These are phyloP conservation scores for Calameuta idolon DNA, from an alignment of 2,888 invertebrate species.

Conservation along the genomic window DNA sequence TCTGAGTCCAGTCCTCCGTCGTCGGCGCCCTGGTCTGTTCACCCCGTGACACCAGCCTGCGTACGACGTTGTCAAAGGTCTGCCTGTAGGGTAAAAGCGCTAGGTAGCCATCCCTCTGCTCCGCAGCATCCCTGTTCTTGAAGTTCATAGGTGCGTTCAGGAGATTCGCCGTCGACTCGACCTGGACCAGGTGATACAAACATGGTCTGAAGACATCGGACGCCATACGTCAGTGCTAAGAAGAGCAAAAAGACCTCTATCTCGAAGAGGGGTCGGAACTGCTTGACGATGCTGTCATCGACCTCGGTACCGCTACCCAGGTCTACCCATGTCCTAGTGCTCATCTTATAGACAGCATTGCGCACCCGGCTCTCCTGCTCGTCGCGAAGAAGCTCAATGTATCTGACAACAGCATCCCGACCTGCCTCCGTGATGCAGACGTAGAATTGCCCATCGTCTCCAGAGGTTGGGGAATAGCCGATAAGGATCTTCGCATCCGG, in stretches of 20 bases:
- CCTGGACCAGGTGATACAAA: constrained; percentile 26
- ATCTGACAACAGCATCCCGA: constrained; percentile 67
- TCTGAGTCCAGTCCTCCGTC: constrained; percentile 73
- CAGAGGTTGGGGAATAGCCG: constrained; percentile 77
- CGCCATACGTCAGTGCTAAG: background rate
- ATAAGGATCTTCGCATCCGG: constrained; percentile 68
- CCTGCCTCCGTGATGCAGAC: constrained; percentile 74
- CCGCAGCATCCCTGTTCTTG: constrained; percentile 69
- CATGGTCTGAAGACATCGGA: background rate
- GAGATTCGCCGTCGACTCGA: constrained; percentile 39
- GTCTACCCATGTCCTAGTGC: constrained; percentile 71
- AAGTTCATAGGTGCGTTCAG: constrained; percentile 66
- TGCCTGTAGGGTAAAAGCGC: constrained; percentile 72
- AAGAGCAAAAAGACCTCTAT: constrained; percentile 71
- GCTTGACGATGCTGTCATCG: constrained; percentile 69
- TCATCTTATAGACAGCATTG: constrained; percentile 73
- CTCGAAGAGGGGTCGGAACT: constrained; percentile 73
- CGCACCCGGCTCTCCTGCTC: constrained; percentile 58
- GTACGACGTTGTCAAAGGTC: constrained; percentile 72
- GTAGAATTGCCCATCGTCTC: constrained; percentile 77
- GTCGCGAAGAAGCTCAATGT: constrained; percentile 45
- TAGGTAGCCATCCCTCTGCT: constrained; percentile 77
- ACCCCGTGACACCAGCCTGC: constrained; percentile 71
- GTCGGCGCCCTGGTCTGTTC: constrained; percentile 72
- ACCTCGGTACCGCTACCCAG: constrained; percentile 78